Evolutionary conservation across 2,113 vertebrate species (phyloP).

Genomic region (Telmatochromis sp.): DNA sequence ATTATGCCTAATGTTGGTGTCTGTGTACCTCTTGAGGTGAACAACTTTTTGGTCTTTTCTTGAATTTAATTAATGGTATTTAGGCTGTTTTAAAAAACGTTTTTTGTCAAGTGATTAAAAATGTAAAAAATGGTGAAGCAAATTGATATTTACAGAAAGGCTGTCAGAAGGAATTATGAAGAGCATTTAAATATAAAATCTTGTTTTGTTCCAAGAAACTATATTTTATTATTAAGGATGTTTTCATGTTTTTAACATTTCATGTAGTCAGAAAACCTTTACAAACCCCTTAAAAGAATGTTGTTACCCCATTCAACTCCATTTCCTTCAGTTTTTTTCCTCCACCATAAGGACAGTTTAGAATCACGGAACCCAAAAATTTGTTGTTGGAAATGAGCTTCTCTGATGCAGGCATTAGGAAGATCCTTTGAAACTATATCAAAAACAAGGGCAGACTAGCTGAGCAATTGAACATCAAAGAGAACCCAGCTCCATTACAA

Average conservation of each 20-base stretch:
- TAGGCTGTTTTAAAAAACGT: accelerated
- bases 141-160: neutral
- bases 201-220: neutral
- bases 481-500: conserved; percentile 65
- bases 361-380: neutral
- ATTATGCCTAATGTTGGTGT: neutral
- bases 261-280: neutral
- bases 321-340: neutral
- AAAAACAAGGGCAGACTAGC: conserved; percentile 34
- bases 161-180: neutral
- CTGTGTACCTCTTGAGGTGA: neutral
- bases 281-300: neutral
- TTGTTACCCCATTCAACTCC: neutral
- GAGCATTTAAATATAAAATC: neutral
- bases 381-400: neutral
- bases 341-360: neutral
- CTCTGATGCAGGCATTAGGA: neutral
- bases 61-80: neutral
- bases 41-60: neutral
- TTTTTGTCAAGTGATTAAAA: neutral
- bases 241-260: neutral
- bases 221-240: neutral
- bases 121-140: neutral
- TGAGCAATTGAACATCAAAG: conserved; percentile 55
- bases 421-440: conserved; percentile 32